Evolutionary conservation across 2,113 vertebrate species (phyloP).

Genomic region (Paraplagusia blochii): DNA sequence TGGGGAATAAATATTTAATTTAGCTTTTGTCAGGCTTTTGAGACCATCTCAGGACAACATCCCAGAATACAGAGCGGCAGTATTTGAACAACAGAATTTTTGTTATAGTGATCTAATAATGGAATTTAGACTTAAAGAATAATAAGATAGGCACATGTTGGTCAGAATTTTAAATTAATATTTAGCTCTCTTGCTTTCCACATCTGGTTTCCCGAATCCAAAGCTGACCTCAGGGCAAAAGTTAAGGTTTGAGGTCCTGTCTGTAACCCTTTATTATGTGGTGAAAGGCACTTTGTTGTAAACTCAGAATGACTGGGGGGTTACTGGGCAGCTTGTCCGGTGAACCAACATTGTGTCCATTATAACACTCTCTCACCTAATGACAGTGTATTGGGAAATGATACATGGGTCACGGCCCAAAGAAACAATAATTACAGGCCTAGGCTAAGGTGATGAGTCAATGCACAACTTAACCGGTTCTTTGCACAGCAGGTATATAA

Average conservation of each 20-base stretch:
- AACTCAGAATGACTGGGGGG: constrained; percentile 19
- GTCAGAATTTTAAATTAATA: no score
- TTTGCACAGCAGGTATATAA: constrained; percentile 25
- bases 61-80: no score
- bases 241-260: constrained; percentile 4
- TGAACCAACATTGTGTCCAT: constrained; percentile 3
- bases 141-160: no score
- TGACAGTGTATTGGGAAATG: constrained; percentile 41
- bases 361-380: constrained; percentile 40
- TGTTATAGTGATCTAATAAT: no score
- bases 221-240: constrained; percentile 13
- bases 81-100: no score
- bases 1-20: no score
- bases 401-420: background rate
- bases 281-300: constrained; percentile 30
- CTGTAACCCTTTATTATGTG: constrained; percentile 27
- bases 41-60: no score
- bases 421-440: constrained; percentile 46
- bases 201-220: constrained; percentile 13
- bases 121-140: no score
- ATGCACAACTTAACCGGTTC: constrained; percentile 7
- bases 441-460: constrained; percentile 18
- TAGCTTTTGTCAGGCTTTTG: no score
- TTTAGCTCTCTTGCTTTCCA: constrained; percentile 4
- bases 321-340: constrained; percentile 1